phyloP scores from a whole-genome alignment of 1,140 invertebrate genomes.

The Ips nitidus region DNA sequence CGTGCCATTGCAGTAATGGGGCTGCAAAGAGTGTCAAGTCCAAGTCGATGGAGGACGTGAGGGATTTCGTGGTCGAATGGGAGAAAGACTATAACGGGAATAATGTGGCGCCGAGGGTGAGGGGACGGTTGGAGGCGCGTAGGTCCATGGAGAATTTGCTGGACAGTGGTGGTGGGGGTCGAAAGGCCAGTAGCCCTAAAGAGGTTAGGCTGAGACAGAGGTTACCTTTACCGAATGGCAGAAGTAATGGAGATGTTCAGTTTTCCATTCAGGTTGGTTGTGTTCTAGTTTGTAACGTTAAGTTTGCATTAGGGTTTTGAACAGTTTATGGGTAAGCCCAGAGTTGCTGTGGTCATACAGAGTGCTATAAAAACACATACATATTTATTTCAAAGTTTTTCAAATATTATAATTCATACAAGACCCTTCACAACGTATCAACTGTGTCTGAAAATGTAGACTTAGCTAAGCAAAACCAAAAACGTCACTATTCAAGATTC shows the following conservation, averaged over 20 bases:
- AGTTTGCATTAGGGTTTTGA: too few species aligned
- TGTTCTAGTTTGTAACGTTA: too few species aligned
- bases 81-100: constrained; percentile 63
- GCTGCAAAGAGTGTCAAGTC: constrained; percentile 47
- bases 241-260: not conserved
- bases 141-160: constrained; percentile 71
- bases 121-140: constrained; percentile 48
- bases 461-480: too few species aligned
- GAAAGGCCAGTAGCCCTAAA: constrained; percentile 6
- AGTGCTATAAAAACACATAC: too few species aligned
- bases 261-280: too few species aligned
- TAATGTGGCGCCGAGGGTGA: constrained; percentile 55
- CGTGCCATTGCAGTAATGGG: constrained; percentile 55
- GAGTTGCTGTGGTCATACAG: too few species aligned
- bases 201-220: constrained; percentile 5
- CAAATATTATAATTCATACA: too few species aligned
- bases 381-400: too few species aligned
- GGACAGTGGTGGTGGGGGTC: constrained; percentile 41
- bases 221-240: constrained; percentile 1
- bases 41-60: constrained; percentile 69
- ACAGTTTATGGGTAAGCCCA: too few species aligned
- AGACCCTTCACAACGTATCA: too few species aligned
- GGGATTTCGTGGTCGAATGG: constrained; percentile 65
- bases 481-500: too few species aligned
- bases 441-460: too few species aligned